Evolutionary conservation across 2,113 vertebrate genomes (phyloP).

Genomic region (Xiphias gladius): DNA sequence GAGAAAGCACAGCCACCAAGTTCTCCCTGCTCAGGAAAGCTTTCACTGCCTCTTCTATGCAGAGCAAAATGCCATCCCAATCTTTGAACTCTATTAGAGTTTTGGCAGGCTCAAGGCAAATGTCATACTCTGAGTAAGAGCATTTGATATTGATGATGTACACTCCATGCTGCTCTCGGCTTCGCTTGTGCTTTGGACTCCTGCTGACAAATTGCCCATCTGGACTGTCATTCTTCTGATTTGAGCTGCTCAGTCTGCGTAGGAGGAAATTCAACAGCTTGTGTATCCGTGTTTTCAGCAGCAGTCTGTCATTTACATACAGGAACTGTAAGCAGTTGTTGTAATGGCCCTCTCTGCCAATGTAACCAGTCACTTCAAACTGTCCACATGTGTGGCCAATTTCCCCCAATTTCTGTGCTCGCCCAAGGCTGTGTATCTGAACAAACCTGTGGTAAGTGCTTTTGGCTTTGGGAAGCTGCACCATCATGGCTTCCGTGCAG

Average conservation of each 20-base stretch:
- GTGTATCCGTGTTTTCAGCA: slow-evolving; percentile 95
- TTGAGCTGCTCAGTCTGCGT: slow-evolving; percentile 86
- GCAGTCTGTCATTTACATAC: slow-evolving; percentile 91
- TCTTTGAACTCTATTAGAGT: slow-evolving; percentile 95
- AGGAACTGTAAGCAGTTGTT: slow-evolving; percentile 94
- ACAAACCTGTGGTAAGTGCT: slow-evolving; percentile 91
- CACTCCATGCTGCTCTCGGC: slow-evolving; percentile 87
- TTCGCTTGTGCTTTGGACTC: slow-evolving; percentile 85
- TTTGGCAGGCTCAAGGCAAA: slow-evolving; percentile 94
- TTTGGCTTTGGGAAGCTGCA: slow-evolving; percentile 92
- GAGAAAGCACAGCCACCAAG: slow-evolving; percentile 85
- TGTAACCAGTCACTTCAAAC: slow-evolving; percentile 89
- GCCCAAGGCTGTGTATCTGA: slow-evolving; percentile 90
- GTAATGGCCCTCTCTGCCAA: slow-evolving; percentile 93
- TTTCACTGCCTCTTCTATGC: slow-evolving; percentile 91
- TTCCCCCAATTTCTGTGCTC: slow-evolving; percentile 90
- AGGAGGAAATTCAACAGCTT: slow-evolving; percentile 92
- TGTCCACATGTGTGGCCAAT: slow-evolving; percentile 83
- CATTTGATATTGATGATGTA: slow-evolving; percentile 94
- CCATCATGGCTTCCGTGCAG: slow-evolving; percentile 88
- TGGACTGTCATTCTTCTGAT: slow-evolving; percentile 81
- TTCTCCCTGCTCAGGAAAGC: slow-evolving; percentile 90
- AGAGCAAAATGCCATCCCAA: slow-evolving; percentile 89
- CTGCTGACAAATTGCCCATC: slow-evolving; percentile 64
- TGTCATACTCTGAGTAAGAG: slow-evolving; percentile 90